Percentiles rank a stretch among this genome's conserved stretches.
Evolutionary conservation across 1,140 invertebrate genomes (phyloP).

Genomic region (Drosophila triauraria): DNA sequence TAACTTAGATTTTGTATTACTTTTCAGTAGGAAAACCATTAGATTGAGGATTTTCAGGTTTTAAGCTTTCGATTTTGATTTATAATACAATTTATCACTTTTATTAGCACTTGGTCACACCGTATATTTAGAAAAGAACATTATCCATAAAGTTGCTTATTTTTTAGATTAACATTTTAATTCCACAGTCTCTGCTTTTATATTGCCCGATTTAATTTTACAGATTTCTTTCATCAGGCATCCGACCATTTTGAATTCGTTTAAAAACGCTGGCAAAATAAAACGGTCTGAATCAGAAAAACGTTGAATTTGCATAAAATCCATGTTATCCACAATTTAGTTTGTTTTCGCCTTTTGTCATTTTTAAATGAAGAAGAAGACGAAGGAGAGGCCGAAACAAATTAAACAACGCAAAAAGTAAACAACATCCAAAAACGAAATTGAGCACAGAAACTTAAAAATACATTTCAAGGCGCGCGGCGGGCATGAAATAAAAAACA

Average conservation of each 20-base stretch:
- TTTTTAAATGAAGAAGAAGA: constrained; percentile 45
- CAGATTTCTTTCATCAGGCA: constrained; percentile 24
- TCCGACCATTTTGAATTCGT: constrained; percentile 45
- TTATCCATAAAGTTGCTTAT: neutral
- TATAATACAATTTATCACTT: neutral
- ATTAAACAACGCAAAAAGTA: constrained; percentile 81
- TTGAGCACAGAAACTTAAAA: constrained; percentile 80
- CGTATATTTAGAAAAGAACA: neutral
- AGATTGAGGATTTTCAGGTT: neutral
- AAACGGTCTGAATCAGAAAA: constrained; percentile 41
- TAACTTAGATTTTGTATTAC: no score
- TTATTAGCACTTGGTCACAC: neutral
- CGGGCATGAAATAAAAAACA: constrained; percentile 67
- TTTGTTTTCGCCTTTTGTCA: constrained; percentile 59
- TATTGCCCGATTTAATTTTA: constrained; percentile 9
- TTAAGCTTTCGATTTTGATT: no score
- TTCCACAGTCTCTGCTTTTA: neutral
- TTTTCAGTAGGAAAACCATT: neutral
- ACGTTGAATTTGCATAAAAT: constrained; percentile 55
- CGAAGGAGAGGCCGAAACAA: constrained; percentile 45
- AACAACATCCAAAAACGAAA: constrained; percentile 70
- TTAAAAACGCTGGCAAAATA: constrained; percentile 36
- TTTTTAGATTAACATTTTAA: constrained; percentile 2
- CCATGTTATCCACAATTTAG: constrained; percentile 52
- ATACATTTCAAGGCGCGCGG: constrained; percentile 77